phyloP scores from a whole-genome alignment of 2,113 vertebrate species.

The Pseudorhombus dupliciocellatus region DNA sequence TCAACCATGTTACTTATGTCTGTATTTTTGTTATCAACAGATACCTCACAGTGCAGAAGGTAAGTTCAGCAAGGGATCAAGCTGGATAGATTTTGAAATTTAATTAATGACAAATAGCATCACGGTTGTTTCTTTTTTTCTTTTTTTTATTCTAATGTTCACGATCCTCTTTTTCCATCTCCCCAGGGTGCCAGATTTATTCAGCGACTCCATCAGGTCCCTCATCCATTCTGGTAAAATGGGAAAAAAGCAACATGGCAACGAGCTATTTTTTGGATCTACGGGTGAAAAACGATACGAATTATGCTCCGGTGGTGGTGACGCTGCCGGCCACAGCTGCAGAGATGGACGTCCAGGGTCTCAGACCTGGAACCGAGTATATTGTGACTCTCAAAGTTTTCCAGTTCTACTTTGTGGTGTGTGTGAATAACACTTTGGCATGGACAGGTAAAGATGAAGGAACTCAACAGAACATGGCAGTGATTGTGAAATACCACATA shows the following conservation, averaged over 20 bases:
- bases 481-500: no score
- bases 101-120: background rate
- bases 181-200: conserved; percentile 67
- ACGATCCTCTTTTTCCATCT: conserved; percentile 12
- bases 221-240: conserved; percentile 73
- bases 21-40: conserved; percentile 60
- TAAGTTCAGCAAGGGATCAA: conserved; percentile 48
- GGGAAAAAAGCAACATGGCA: conserved; percentile 48
- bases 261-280: conserved; percentile 78
- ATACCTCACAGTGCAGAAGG: conserved; percentile 71
- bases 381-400: conserved; percentile 77
- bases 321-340: background rate
- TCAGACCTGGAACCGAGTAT: conserved; percentile 72
- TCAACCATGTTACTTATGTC: background rate
- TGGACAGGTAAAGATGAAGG: conserved; percentile 67
- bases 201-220: conserved; percentile 58
- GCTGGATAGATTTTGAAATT: background rate
- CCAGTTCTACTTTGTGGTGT: conserved; percentile 54
- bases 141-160: background rate
- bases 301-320: conserved; percentile 65
- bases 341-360: conserved; percentile 55
- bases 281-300: conserved; percentile 65
- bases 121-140: background rate
- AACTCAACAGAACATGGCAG: background rate
- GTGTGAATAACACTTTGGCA: conserved; percentile 23